A percentile compares a stretch with the other conserved stretches of the same genome.
Conservation (phyloP, 2,797 vertebrate species). For the Limnodromus scolopaceus region DNA sequence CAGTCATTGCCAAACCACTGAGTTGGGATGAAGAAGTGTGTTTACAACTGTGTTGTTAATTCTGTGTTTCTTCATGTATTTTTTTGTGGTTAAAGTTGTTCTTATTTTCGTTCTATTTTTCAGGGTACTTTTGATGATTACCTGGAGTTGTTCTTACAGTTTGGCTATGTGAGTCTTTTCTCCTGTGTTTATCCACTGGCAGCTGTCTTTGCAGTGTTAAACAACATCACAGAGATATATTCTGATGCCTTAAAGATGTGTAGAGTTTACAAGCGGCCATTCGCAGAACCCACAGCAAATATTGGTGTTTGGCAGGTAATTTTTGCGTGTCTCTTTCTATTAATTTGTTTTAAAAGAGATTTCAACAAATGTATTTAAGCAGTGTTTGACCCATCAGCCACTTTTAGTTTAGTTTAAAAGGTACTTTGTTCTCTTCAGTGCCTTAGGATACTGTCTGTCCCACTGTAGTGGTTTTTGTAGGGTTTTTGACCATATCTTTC, state of each 20-base stretch:
- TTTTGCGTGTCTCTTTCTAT: not conserved
- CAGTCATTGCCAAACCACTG: not conserved
- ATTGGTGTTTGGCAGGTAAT: slow-evolving; percentile 98
- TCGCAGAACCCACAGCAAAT: slow-evolving; percentile 89
- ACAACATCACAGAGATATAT: slow-evolving; percentile 94
- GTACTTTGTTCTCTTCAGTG: not conserved
- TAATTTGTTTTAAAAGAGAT: not conserved
- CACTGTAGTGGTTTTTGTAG: not conserved
- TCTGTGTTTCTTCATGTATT: not conserved
- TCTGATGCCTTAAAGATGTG: slow-evolving; percentile 98
- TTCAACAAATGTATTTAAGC: not conserved
- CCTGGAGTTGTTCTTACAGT: slow-evolving; percentile 94
- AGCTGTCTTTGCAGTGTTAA: slow-evolving; percentile 93
- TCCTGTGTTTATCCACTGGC: slow-evolving; percentile 96
- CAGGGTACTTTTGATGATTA: slow-evolving; percentile 99
- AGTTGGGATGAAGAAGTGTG: not conserved
- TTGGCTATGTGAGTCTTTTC: slow-evolving; percentile 97
- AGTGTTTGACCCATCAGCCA: not conserved
- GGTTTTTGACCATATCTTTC: not conserved
- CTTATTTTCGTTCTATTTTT: slow-evolving; percentile 11
- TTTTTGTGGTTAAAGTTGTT: not conserved
- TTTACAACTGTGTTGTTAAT: not conserved
- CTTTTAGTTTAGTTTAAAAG: not conserved
- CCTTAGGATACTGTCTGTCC: not conserved
- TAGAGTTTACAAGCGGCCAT: slow-evolving; percentile 92